These are phyloP conservation scores for Nothoprocta pentlandii DNA, from an alignment of 2,113 vertebrate genomes.

Conservation along the genomic window DNA sequence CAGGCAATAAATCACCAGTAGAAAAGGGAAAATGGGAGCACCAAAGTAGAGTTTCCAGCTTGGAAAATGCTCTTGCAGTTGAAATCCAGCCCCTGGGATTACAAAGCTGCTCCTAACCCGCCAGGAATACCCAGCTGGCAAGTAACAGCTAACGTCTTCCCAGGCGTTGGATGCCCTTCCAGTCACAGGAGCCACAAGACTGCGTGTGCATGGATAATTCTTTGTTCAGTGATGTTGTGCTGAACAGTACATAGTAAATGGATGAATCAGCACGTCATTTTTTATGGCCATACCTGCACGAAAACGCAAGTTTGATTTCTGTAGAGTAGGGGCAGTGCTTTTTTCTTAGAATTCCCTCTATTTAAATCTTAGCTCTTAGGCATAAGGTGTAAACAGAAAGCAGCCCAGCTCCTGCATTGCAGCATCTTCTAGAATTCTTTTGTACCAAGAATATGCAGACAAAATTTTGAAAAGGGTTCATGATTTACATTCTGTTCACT, in stretches of 20 bases:
- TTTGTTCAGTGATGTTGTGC: neutral
- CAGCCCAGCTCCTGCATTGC: neutral
- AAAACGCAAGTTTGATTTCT: too few species aligned
- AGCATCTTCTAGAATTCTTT: neutral
- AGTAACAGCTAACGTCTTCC: accelerated
- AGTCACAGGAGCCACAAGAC: accelerated
- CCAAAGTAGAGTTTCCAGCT: neutral
- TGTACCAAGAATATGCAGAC: neutral
- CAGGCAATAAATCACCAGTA: accelerated
- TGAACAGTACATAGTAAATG: accelerated
- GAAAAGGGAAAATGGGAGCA: neutral
- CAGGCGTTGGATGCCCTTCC: accelerated
- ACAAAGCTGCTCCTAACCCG: neutral
- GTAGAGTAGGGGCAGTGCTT: neutral
- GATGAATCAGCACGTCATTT: accelerated
- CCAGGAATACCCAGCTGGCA: accelerated
- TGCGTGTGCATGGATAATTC: accelerated
- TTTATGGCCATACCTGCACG: accelerated
- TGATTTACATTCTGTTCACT: accelerated
- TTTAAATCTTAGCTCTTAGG: neutral
- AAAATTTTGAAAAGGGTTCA: accelerated
- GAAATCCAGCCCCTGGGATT: accelerated
- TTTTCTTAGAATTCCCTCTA: neutral
- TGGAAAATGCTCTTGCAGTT: neutral
- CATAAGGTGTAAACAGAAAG: neutral